phyloP scores from a whole-genome alignment of 2,113 vertebrate species.

The Macroglossus sobrinus region DNA sequence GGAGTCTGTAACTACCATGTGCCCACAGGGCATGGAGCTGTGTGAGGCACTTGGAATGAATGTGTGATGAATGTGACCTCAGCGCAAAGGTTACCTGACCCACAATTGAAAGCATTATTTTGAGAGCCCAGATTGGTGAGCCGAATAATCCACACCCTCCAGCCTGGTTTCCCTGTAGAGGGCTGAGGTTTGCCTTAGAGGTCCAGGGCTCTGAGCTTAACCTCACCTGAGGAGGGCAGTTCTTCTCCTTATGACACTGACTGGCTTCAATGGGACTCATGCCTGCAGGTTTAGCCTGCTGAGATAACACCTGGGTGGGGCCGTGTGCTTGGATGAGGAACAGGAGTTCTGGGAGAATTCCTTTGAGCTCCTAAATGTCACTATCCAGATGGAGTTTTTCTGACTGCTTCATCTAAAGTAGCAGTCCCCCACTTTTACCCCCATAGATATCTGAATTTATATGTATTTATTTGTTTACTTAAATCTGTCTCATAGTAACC shows the following conservation, averaged over 20 bases:
- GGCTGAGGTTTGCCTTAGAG: not conserved
- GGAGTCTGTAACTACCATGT: not conserved
- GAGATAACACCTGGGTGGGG: accelerated
- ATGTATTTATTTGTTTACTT: not conserved
- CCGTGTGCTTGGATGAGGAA: not conserved
- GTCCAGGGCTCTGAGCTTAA: not conserved
- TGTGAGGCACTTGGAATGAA: not conserved
- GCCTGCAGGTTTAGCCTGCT: not conserved
- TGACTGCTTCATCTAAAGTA: not conserved
- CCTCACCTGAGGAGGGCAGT: not conserved
- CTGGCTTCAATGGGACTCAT: not conserved
- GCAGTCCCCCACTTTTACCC: no score
- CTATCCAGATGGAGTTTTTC: not conserved
- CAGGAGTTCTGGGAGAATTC: not conserved
- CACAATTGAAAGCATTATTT: not conserved
- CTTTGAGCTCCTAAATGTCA: not conserved
- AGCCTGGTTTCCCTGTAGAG: not conserved
- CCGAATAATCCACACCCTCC: not conserved
- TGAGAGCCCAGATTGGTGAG: not conserved
- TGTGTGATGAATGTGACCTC: not conserved
- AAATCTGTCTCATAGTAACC: not conserved
- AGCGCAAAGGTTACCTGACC: not conserved
- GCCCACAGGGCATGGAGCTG: not conserved
- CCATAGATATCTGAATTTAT: not conserved
- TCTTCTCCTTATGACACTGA: not conserved